phyloP scores from a whole-genome alignment of 2,888 invertebrate genomes.

The Adineta ricciae region DNA sequence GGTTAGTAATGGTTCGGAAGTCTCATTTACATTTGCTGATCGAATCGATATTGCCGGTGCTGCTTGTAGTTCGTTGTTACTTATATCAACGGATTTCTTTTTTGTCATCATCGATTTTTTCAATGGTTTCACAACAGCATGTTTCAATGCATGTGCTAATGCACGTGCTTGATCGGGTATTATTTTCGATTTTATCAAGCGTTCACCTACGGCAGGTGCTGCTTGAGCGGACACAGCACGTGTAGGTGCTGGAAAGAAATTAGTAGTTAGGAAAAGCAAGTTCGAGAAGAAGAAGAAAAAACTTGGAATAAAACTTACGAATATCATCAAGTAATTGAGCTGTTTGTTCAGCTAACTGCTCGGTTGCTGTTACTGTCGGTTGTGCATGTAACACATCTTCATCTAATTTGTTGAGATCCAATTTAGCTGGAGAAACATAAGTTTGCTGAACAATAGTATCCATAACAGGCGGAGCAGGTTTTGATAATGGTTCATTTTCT shows the following conservation, averaged over 20 bases:
- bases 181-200: slow-evolving; percentile 16
- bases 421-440: background rate
- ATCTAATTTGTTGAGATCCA: background rate
- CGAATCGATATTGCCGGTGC: background rate
- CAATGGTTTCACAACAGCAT: slow-evolving; percentile 18
- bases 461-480: background rate
- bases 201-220: background rate
- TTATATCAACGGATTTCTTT: background rate
- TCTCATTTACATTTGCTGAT: background rate
- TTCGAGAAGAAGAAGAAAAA: background rate
- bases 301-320: background rate
- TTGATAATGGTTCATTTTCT: background rate
- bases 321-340: background rate
- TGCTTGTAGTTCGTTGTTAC: background rate
- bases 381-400: background rate
- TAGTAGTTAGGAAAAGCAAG: background rate
- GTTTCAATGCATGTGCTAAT: slow-evolving; percentile 13
- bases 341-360: background rate
- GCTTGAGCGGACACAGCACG: background rate
- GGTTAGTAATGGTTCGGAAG: no score
- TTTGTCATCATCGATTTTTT: background rate
- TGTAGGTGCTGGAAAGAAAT: background rate
- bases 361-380: background rate
- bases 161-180: slow-evolving; percentile 8
- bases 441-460: background rate